Percentiles rank a stretch among this genome's conserved stretches.
phyloP scores from a whole-genome alignment of 1,140 invertebrate genomes.

The Drosophila rufa region DNA sequence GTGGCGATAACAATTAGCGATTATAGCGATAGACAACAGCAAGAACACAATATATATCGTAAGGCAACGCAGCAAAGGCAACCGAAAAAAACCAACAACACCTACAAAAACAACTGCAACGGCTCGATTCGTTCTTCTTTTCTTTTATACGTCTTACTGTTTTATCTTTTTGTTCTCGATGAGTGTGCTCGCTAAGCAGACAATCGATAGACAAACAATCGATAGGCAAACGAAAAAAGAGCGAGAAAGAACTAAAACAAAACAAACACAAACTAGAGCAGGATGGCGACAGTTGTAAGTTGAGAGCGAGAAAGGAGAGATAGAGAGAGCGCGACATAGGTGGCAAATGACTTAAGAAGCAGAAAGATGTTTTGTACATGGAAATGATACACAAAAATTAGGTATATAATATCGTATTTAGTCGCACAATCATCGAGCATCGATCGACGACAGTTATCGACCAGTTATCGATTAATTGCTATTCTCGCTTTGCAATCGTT shows the following conservation, averaged over 20 bases:
- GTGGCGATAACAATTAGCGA: conserved; percentile 35
- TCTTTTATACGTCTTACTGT: neutral
- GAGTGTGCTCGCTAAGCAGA: conserved; percentile 47
- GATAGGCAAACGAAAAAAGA: conserved; percentile 25
- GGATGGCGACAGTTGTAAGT: conserved; percentile 36
- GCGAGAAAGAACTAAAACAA: conserved; percentile 47
- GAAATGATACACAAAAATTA: conserved; percentile 16
- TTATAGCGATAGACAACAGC: conserved; percentile 32
- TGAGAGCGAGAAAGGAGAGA: conserved; percentile 17
- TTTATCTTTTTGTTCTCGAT: conserved; percentile 38
- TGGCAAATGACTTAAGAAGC: conserved; percentile 50
- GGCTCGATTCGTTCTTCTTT: conserved; percentile 9
- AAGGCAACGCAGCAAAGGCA: conserved; percentile 18
- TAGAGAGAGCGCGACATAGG: conserved; percentile 7
- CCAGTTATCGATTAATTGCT: conserved; percentile 7
- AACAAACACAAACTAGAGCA: conserved; percentile 35
- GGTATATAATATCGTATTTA: conserved; percentile 3
- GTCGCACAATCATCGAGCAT: conserved; percentile 46
- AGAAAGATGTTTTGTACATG: conserved; percentile 13
- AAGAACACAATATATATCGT: conserved; percentile 18
- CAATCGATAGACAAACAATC: conserved; percentile 21
- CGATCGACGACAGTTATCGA: neutral
- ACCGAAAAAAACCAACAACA: conserved; percentile 29
- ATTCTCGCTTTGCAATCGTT: conserved; percentile 44
- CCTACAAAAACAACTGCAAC: conserved; percentile 23